Percentiles rank a stretch among this genome's conserved stretches.
Evolutionary conservation across 2,797 vertebrate species (phyloP).

Genomic region (Sarcoramphus papa): DNA sequence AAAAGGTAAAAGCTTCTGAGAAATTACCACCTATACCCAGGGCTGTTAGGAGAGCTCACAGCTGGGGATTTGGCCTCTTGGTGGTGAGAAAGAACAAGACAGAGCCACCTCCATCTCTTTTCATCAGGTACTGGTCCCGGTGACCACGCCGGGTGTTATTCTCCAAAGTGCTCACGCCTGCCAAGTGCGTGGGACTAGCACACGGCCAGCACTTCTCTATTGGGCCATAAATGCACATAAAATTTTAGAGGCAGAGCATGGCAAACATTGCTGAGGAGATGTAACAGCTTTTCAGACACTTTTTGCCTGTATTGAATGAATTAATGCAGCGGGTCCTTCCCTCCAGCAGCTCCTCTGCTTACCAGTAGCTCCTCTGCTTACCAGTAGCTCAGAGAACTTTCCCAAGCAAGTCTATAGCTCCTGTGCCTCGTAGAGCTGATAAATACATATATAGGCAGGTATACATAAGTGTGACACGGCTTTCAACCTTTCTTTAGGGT

Average conservation of each 20-base stretch:
- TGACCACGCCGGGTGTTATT: neutral
- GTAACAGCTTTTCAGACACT: neutral
- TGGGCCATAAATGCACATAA: neutral
- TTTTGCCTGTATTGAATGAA: neutral
- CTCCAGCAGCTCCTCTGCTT: neutral
- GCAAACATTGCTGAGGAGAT: neutral
- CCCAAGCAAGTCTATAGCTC: neutral
- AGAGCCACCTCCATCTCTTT: neutral
- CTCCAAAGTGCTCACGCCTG: neutral
- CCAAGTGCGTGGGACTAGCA: neutral
- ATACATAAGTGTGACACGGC: accelerated
- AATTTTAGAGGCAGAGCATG: neutral
- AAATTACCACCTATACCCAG: neutral
- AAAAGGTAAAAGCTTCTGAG: neutral
- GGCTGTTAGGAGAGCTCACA: neutral
- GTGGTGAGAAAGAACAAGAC: neutral
- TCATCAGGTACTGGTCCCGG: neutral
- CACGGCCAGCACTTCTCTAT: neutral
- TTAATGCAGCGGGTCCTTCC: neutral
- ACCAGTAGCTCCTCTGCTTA: neutral
- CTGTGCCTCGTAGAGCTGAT: neutral
- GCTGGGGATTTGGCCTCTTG: neutral
- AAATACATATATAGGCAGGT: neutral
- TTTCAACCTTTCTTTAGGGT: neutral
- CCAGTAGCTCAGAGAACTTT: neutral